Evolutionary conservation across 2,797 vertebrate genomes (phyloP).

Genomic region (Anas georgica): DNA sequence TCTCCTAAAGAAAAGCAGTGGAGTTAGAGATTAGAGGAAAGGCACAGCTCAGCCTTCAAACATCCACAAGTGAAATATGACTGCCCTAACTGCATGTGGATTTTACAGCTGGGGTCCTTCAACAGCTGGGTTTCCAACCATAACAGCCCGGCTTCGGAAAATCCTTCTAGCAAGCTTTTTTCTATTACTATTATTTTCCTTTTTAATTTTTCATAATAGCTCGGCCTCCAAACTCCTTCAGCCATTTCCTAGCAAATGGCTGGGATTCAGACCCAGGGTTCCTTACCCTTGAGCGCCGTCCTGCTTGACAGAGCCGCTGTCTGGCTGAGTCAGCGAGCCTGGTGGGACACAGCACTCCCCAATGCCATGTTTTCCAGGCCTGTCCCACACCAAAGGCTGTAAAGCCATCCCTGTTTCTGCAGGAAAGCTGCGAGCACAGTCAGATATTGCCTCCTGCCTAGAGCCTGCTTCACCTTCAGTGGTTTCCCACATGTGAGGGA

Average conservation of each 20-base stretch:
- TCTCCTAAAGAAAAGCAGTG: neutral
- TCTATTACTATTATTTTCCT: neutral
- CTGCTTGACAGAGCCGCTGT: neutral
- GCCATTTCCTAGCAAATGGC: neutral
- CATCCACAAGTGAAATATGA: neutral
- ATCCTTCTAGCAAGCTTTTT: neutral
- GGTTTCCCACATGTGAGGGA: neutral
- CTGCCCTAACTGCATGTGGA: neutral
- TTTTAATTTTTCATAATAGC: neutral
- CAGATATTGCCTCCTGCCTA: neutral
- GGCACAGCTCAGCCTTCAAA: neutral
- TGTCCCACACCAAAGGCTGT: neutral
- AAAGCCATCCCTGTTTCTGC: neutral
- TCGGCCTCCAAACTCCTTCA: neutral
- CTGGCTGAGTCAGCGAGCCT: neutral
- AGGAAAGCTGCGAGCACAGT: neutral
- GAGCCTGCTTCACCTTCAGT: neutral
- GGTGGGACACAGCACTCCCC: neutral
- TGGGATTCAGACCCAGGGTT: neutral
- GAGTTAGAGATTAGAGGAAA: neutral
- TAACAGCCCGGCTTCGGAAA: neutral
- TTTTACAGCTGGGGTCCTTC: neutral
- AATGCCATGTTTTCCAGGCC: neutral
- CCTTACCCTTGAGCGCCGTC: neutral
- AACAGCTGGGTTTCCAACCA: neutral